Conservation (phyloP, 2,797 vertebrate species). For the Manis crassicaudata region DNA sequence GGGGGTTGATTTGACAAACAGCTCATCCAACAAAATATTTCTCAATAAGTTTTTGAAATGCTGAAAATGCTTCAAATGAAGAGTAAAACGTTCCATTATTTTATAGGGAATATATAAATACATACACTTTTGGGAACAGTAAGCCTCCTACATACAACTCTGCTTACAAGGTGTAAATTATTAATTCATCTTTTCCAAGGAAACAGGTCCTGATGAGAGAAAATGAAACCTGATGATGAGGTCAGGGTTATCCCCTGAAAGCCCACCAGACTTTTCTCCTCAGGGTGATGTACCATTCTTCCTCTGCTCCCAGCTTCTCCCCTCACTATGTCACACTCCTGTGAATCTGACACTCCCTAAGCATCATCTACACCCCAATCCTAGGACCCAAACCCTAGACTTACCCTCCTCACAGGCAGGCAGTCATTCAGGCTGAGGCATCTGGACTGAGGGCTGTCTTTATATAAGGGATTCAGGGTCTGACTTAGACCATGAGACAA, state of each 20-base stretch:
- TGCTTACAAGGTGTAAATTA: background rate
- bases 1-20: background rate
- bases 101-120: background rate
- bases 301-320: background rate
- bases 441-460: constrained; percentile 21
- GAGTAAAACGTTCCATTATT: background rate
- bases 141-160: background rate
- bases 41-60: background rate
- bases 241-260: background rate
- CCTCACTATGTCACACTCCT: background rate
- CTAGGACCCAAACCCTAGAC: constrained; percentile 31
- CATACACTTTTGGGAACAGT: background rate
- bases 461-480: constrained; percentile 68
- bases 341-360: background rate
- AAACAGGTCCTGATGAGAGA: background rate
- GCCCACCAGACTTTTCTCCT: background rate
- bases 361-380: background rate
- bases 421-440: constrained; percentile 64
- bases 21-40: background rate
- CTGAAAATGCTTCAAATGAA: background rate
- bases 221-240: background rate
- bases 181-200: background rate
- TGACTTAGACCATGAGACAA: constrained; percentile 68
- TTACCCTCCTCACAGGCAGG: constrained; percentile 68
- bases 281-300: background rate